Percentiles rank a stretch among this genome's conserved stretches.
Evolutionary conservation across 2,888 invertebrate species (phyloP).

Genomic region (Eucera pruinosa): DNA sequence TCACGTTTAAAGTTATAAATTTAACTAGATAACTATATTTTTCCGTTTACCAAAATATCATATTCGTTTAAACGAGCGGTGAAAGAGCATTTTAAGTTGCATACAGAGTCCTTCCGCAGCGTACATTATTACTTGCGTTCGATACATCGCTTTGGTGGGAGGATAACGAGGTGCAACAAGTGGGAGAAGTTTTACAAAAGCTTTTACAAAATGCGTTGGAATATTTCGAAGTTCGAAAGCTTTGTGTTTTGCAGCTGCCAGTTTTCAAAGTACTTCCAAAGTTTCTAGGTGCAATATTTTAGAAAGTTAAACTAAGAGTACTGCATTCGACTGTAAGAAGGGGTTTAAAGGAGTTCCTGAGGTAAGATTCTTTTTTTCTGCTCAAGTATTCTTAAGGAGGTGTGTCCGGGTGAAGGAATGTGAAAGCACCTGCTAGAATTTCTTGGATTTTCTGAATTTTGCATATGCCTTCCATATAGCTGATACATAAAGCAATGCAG

Average conservation of each 20-base stretch:
- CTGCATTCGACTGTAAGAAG: background rate
- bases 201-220: background rate
- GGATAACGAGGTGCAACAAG: constrained; percentile 11
- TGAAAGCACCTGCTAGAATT: constrained; percentile 6
- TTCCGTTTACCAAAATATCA: no score
- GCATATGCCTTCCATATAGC: background rate
- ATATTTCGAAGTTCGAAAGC: background rate
- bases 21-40: no score
- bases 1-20: no score
- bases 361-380: background rate
- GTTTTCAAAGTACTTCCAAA: no score
- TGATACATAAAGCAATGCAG: background rate
- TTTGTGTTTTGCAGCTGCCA: background rate
- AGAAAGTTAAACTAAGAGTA: background rate
- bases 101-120: no score
- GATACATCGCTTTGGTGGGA: background rate
- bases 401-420: background rate
- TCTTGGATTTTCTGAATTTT: constrained; percentile 17
- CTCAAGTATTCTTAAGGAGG: background rate
- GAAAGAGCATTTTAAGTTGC: no score
- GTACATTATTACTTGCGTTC: background rate
- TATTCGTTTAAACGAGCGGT: no score
- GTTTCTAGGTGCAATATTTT: background rate
- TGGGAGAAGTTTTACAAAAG: background rate
- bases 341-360: background rate